These are phyloP conservation scores for Ptiloglossa arizonensis DNA, from an alignment of 1,140 invertebrate genomes.

Conservation along the genomic window DNA sequence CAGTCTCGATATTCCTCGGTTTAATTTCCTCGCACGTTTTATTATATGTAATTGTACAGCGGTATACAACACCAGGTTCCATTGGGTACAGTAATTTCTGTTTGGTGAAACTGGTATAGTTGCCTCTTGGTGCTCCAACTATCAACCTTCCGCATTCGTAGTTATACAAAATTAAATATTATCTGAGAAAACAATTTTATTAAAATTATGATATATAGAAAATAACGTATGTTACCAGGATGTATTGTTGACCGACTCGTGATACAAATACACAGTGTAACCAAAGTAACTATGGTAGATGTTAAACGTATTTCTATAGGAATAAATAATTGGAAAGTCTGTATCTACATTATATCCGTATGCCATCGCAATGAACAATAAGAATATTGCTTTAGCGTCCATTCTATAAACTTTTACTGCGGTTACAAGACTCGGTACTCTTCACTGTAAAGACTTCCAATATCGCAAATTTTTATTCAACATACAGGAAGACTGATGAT, in stretches of 20 bases:
- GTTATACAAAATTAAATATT: constrained; percentile 1
- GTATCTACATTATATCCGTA: constrained; percentile 66
- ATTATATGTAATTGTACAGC: constrained; percentile 51
- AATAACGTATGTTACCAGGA: constrained; percentile 30
- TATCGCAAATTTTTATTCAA: background rate
- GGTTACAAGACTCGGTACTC: background rate
- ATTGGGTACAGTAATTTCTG: background rate
- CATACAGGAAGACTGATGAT: constrained; percentile 49
- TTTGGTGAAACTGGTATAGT: constrained; percentile 43
- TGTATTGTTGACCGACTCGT: constrained; percentile 25
- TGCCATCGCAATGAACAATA: constrained; percentile 8
- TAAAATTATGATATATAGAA: background rate
- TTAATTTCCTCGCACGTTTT: constrained; percentile 19
- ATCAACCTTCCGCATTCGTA: constrained; percentile 58
- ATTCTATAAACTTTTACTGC: background rate
- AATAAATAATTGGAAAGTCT: constrained; percentile 54
- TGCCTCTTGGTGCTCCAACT: constrained; percentile 71
- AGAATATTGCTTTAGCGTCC: constrained; percentile 27
- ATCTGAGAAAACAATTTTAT: background rate
- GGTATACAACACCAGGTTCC: constrained; percentile 70
- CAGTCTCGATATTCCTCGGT: constrained; percentile 21
- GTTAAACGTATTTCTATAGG: background rate
- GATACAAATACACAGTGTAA: constrained; percentile 65
- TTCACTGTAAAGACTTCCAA: background rate
- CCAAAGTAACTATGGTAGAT: constrained; percentile 66